Base-by-base conservation (phyloP, 1,140 invertebrate species). In the Tyrophagus putrescentiae region DNA sequence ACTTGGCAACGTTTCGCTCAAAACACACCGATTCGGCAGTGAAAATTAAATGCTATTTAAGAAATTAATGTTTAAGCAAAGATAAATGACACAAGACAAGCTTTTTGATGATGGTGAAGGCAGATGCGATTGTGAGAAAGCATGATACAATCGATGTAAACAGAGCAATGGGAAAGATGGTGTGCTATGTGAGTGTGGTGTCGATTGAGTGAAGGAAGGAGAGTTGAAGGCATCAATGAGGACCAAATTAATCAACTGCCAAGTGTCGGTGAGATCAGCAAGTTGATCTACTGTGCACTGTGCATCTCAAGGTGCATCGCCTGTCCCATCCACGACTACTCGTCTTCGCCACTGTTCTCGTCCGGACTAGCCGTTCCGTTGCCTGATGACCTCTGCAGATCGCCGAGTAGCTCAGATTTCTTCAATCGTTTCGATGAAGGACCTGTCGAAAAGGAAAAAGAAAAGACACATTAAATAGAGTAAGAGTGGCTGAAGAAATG, bases 101-200 rank as follows among this genome's bases (percentile, higher is more conserved):
- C 13, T 39, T 13, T 13, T 13, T 13, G 36, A 39, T 13, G 45
- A 48, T 7, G 45, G 9, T 13, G 7, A 48, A 48, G 45, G 18
- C 7, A 29, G 7, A 48, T 21, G 7, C 31, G 45, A 7, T 7
- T 6, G 45, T 48, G 45, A 48, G 18, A 48, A 48, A 48, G 23
- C 45, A 48, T 48, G 45, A 48, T 48, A 48, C 45, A 48, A 48
- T 48, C 45, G 45, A 18, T 48, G 45, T 48, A 48, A 48, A 48
- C 45, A 48, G 45, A 48, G 36, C 45, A 18, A 48, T 48, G 21
- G 7, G 7, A 21, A 21, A 18, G 6, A 21, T 48, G 7, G 13
- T 48, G 45, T 6, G 6, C 45, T 25, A 21, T 25, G 36, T n/a
- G 21, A 39, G 21, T 39, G 36, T 13, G 21, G 21, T 39, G 36